Evolutionary conservation across 2,113 vertebrate species (phyloP), one percentile per base, ranked within the genome.

Genomic region (Oryzias javanicus): DNA sequence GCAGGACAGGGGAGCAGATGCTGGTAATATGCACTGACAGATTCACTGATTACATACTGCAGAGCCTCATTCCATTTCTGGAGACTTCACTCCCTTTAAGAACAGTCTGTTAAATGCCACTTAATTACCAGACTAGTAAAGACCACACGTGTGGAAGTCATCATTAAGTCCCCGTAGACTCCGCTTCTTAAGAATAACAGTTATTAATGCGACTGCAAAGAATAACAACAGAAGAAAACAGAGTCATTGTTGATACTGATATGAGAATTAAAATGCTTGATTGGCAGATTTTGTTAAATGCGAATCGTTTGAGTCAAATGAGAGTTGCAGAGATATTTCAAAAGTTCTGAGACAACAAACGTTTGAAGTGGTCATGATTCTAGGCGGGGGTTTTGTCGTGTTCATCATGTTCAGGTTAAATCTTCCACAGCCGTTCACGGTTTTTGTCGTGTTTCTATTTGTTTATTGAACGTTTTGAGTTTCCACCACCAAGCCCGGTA

Each of bases 71-170:
- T 68, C 16, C 60, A 69, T 76, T 78, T 68, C 64, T 50, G 53
- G 27, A 75, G 55, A 65, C 76, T 55, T 76, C 71, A 62, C 49
- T 45, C 73, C 78, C 74, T 87, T 86, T 63, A 86, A 78, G 76
- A 74, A 74, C 59, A 72, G 68, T 79, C 70, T 80, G 73, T 85
- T 84, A 87, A 89, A 88, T 80, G 84, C 60, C 78, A 87, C 78
- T 88, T 90, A 79, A 89, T 90, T 69, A 72, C 83, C 82, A 87
- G 76, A 76, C 60, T 3, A 70, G 66, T 53, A 64, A 72, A 72
- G 73, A 49, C 47, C 42, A 58, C 63, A 48, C 18, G 24, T 24
- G 54, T 64, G 58, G 57, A 61, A 69, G 64, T 58, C 70, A 75
- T 81, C 64, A 77, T 72, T 6, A 66, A 72, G 64, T 80, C 83